Evolutionary conservation across 2,113 vertebrate genomes (phyloP), one percentile per base, ranked within the genome.

Genomic region (Coreoperca whiteheadi): DNA sequence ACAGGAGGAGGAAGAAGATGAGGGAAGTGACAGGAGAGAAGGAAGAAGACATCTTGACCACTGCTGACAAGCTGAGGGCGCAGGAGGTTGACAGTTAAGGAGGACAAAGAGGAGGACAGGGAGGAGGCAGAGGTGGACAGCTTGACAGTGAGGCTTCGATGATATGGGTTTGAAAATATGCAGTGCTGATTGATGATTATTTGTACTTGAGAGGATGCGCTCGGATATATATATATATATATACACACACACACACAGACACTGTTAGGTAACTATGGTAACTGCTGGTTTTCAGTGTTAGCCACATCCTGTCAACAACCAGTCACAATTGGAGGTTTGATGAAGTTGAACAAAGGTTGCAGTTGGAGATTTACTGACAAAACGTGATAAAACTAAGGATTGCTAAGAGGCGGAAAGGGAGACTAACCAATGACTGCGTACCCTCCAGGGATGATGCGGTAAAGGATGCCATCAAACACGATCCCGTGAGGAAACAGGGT

Each of bases 391-490:
- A 65, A 60, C 30, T 23, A 51, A 48, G 7, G 60, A 4, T 3
- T 0, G 54, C n/a, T 30, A 0, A 50, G 48, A 67, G 34, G 59
- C 64, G 63, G 71, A 72, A 59, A 64, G 67, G 34, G 63, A 76
- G 77, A 95, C 97, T 97, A 83, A 99, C 98, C 98, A 84, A 99
- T 99, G 82, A 99, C 98, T 68, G 98, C 97, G 18, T 99, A 99
- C 79, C 97, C 98, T 92, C 98, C 98, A 37, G 98, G 98, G 86
- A 98, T 96, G 92, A 99, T 98, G 78, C 96, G 97, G 88, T 99
- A 99, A 65, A 98, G 88, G 70, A 98, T 97, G 30, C 92, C 97
- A 68, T 99, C 97, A 85, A 98, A 99, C 80, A 98, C 88, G 75
- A 99, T 98, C n/a, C 98, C 98, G 0, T 96, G 94, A 61, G 98